phyloP scores from a whole-genome alignment of 2,113 vertebrate genomes.

The Lontra canadensis region DNA sequence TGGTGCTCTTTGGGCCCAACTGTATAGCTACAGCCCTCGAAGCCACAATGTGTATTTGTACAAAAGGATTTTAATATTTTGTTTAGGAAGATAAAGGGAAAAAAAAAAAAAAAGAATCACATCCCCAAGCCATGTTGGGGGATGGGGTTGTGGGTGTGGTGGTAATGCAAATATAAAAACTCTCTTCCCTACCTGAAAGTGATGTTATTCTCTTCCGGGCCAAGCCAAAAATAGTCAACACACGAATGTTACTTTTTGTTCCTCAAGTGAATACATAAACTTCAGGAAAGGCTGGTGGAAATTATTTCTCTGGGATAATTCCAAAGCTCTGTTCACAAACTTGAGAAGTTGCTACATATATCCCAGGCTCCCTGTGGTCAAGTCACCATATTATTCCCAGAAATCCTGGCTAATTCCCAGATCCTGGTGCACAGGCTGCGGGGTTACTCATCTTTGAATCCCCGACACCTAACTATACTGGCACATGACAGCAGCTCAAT shows the following conservation, averaged over 20 bases:
- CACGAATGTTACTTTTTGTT: neutral
- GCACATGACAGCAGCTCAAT: neutral
- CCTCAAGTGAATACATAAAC: neutral
- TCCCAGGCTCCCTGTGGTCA: neutral
- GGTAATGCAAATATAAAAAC: neutral
- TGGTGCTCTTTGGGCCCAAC: neutral
- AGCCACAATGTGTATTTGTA: neutral
- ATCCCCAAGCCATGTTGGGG: neutral
- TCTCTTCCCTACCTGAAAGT: neutral
- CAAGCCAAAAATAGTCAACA: neutral
- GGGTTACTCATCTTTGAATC: neutral
- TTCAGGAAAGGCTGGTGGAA: neutral
- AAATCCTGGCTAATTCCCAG: neutral
- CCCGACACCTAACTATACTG: neutral
- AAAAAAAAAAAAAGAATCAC: neutral
- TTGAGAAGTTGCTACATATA: constrained; percentile 17
- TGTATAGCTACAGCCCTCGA: neutral
- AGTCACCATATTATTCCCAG: neutral
- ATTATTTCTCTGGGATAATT: constrained; percentile 13
- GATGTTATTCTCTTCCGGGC: neutral
- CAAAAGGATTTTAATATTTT: neutral
- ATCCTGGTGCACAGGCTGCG: neutral
- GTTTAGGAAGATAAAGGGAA: neutral
- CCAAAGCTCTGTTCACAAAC: neutral
- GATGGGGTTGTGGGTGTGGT: too few relatives aligned